Evolutionary conservation across 2,797 vertebrate species (phyloP).

Genomic region (Argentina silus): DNA sequence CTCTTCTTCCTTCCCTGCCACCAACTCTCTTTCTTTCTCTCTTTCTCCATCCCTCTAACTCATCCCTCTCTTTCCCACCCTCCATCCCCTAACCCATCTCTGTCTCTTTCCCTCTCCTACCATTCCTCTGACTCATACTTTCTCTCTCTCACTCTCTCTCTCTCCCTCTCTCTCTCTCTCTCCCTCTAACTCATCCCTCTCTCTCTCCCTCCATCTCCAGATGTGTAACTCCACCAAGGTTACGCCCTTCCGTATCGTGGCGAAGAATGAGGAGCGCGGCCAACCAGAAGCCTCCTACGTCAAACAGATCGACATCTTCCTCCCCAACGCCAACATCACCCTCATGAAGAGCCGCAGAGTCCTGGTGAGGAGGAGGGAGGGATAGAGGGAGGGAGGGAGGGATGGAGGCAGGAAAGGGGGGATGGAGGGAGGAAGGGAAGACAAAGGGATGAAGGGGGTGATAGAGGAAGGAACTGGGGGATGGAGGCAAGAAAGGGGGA

Average conservation of each 20-base stretch:
- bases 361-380: constrained; percentile 71
- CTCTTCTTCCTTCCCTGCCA: background rate
- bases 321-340: constrained; percentile 69
- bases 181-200: background rate
- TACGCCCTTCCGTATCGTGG: constrained; percentile 81
- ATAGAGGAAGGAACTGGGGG: background rate
- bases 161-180: background rate
- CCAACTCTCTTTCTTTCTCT: background rate
- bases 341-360: constrained; percentile 78
- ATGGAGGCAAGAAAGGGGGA: background rate
- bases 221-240: constrained; percentile 76
- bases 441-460: too few species aligned
- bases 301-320: constrained; percentile 68
- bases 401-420: background rate
- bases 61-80: background rate
- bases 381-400: background rate
- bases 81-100: background rate
- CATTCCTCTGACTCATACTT: background rate
- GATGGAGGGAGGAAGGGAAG: background rate
- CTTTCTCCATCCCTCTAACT: background rate
- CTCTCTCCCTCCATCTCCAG: constrained; percentile 12
- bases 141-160: too few species aligned
- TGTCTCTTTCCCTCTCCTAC: background rate
- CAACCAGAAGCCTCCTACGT: constrained; percentile 75
- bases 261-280: constrained; percentile 80